These are phyloP conservation scores for Erebia aethiops DNA, from an alignment of 2,888 invertebrate species.

Conservation along the genomic window DNA sequence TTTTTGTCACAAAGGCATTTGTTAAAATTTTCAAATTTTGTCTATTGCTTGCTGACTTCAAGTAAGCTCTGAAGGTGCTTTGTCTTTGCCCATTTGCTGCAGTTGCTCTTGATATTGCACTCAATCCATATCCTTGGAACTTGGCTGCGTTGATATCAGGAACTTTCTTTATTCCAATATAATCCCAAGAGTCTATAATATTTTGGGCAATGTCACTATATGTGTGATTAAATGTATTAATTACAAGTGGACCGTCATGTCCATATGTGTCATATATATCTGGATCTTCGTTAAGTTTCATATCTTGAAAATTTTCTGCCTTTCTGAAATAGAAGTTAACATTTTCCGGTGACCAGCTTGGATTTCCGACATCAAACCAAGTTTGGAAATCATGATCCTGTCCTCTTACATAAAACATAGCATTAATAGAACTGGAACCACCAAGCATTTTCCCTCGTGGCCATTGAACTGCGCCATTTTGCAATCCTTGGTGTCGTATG, in stretches of 20 bases:
- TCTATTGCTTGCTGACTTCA: constrained; percentile 53
- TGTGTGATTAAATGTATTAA: constrained; percentile 72
- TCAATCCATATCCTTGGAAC: constrained; percentile 56
- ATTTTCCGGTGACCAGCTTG: constrained; percentile 80
- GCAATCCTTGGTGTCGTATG: constrained; percentile 85
- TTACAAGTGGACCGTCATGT: constrained; percentile 65
- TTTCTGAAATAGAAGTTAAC: constrained; percentile 76
- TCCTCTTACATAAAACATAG: constrained; percentile 82
- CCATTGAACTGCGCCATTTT: constrained; percentile 66
- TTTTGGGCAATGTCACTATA: constrained; percentile 53
- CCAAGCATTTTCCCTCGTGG: constrained; percentile 85
- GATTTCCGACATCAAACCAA: constrained; percentile 80
- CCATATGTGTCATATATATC: constrained; percentile 58
- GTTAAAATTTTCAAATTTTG: constrained; percentile 68
- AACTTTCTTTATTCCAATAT: constrained; percentile 67
- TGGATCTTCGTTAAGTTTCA: constrained; percentile 45
- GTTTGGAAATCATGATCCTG: constrained; percentile 72
- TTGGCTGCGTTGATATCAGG: constrained; percentile 66
- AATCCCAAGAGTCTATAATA: constrained; percentile 64
- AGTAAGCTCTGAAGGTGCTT: constrained; percentile 76
- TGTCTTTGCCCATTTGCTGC: constrained; percentile 71
- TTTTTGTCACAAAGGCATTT: constrained; percentile 71
- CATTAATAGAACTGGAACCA: constrained; percentile 81
- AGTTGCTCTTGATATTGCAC: constrained; percentile 59
- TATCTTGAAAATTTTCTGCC: constrained; percentile 72